These are phyloP conservation scores for Lepisosteus oculatus DNA, from an alignment of 2,113 vertebrate species.

Conservation along the genomic window DNA sequence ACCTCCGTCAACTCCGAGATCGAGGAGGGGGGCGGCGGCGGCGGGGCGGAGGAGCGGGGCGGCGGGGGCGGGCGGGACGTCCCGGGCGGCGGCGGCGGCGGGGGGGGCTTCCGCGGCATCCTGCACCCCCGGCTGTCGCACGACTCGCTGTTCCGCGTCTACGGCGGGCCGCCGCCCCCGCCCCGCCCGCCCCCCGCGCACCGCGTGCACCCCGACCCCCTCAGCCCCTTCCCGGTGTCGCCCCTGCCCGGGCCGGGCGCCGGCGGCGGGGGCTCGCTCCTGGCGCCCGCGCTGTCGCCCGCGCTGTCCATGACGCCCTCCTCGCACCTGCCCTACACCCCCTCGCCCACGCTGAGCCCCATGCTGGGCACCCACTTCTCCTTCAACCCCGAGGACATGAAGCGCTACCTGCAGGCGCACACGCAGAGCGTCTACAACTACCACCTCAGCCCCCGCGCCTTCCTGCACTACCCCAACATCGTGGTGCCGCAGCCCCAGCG, in stretches of 20 bases:
- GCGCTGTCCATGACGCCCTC: slow-evolving; percentile 83
- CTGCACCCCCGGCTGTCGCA: slow-evolving; percentile 75
- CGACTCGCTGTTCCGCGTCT: slow-evolving; percentile 77
- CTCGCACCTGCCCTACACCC: slow-evolving; percentile 80
- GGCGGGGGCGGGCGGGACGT: slow-evolving; percentile 19
- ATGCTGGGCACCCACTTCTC: slow-evolving; percentile 87
- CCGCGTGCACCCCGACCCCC: slow-evolving; percentile 75
- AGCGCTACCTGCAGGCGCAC: slow-evolving; percentile 89
- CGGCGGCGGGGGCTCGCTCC: slow-evolving; percentile 42
- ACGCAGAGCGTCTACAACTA: slow-evolving; percentile 92
- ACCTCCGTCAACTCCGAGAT: slow-evolving; percentile 82
- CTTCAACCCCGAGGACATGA: slow-evolving; percentile 91
- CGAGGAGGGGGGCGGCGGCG: slow-evolving; percentile 75
- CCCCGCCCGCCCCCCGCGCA: slow-evolving; percentile 55
- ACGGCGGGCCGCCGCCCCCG: slow-evolving; percentile 63
- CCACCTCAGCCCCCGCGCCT: slow-evolving; percentile 88
- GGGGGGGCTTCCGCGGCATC: slow-evolving; percentile 69
- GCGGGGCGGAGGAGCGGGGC: slow-evolving; percentile 57
- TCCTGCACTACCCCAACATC: slow-evolving; percentile 87
- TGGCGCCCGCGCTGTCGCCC: slow-evolving; percentile 77
- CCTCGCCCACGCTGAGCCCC: slow-evolving; percentile 82
- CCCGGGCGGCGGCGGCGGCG: slow-evolving; percentile 47
- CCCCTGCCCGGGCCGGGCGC: slow-evolving; percentile 74
- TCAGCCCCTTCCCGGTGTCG: slow-evolving; percentile 83
- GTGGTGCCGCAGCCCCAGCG: slow-evolving; percentile 85